Percentiles rank a stretch among this genome's conserved stretches.
phyloP scores from a whole-genome alignment of 2,888 invertebrate species.

The Acronicta aceris region DNA sequence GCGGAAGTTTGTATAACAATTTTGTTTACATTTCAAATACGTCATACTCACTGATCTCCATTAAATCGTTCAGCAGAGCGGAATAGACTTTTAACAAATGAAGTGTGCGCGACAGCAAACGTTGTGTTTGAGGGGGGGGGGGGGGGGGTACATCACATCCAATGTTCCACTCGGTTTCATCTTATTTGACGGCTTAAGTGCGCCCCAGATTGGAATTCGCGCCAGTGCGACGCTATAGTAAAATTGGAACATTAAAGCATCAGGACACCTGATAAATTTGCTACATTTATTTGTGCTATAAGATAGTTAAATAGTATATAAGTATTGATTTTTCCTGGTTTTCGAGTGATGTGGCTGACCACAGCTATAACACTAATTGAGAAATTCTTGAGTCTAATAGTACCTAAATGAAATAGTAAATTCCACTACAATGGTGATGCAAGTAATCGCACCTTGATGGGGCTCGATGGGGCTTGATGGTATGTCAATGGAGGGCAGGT shows the following conservation, averaged over 20 bases:
- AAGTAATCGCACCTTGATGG: too few species aligned
- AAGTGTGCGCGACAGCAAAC: conserved; percentile 64
- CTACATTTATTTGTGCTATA: conserved; percentile 41
- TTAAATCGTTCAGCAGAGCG: conserved; percentile 59
- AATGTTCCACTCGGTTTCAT: conserved; percentile 76
- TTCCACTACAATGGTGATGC: too few species aligned
- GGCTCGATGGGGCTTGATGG: too few species aligned
- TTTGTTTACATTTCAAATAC: conserved; percentile 62
- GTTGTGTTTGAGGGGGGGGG: conserved; percentile 60
- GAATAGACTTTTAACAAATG: conserved; percentile 71
- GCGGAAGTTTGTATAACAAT: conserved; percentile 45
- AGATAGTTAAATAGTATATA: conserved; percentile 20
- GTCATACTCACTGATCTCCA: conserved; percentile 61
- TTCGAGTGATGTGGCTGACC: conserved; percentile 3
- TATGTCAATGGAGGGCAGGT: too few species aligned
- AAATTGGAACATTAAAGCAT: conserved; percentile 38
- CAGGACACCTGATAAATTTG: conserved; percentile 56
- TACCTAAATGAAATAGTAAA: too few species aligned
- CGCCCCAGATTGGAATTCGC: conserved; percentile 70
- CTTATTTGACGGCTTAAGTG: conserved; percentile 79
- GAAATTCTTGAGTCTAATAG: too few species aligned
- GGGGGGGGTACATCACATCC: conserved; percentile 73
- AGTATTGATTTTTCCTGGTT: conserved; percentile 15
- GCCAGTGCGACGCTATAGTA: conserved; percentile 61
- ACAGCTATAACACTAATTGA: too few species aligned